Conservation (phyloP, 1,140 invertebrate genomes). For the Campoletis sonorensis region DNA sequence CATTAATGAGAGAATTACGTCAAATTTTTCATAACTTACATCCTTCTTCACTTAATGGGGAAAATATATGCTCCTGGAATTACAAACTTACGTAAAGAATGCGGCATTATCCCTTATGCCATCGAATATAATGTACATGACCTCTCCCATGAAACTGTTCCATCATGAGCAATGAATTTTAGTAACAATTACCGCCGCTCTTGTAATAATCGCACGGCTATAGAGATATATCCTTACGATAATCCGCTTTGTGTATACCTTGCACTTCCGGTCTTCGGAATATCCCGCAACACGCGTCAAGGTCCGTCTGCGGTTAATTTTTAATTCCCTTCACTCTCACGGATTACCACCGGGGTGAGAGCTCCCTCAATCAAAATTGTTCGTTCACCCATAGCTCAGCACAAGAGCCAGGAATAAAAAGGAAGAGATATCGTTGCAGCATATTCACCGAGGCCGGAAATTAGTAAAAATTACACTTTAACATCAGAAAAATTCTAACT, state of each 20-base stretch:
- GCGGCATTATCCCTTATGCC: background rate
- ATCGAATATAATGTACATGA: background rate
- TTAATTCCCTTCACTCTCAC: slow-evolving; percentile 14
- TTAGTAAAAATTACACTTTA: slow-evolving; percentile 31
- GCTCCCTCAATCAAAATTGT: background rate
- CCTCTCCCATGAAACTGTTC: slow-evolving; percentile 19
- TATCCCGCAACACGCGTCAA: slow-evolving; percentile 23
- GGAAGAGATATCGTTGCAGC: background rate
- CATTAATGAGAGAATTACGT: background rate
- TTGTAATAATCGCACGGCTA: slow-evolving; percentile 31
- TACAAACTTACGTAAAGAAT: slow-evolving; percentile 4
- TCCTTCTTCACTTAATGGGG: background rate
- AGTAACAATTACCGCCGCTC: slow-evolving; percentile 18
- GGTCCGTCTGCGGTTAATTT: slow-evolving; percentile 9
- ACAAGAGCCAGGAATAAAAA: background rate
- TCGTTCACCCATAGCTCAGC: background rate
- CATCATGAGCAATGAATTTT: slow-evolving; percentile 9
- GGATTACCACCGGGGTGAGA: background rate
- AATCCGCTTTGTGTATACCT: background rate
- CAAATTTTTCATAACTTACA: background rate
- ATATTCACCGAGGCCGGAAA: slow-evolving; percentile 42
- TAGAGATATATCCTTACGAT: background rate
- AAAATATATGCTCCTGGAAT: background rate
- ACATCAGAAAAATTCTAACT: background rate
- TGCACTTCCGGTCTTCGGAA: slow-evolving; percentile 6